phyloP scores from a whole-genome alignment of 2,113 vertebrate genomes.

The Phaetusa simplex region DNA sequence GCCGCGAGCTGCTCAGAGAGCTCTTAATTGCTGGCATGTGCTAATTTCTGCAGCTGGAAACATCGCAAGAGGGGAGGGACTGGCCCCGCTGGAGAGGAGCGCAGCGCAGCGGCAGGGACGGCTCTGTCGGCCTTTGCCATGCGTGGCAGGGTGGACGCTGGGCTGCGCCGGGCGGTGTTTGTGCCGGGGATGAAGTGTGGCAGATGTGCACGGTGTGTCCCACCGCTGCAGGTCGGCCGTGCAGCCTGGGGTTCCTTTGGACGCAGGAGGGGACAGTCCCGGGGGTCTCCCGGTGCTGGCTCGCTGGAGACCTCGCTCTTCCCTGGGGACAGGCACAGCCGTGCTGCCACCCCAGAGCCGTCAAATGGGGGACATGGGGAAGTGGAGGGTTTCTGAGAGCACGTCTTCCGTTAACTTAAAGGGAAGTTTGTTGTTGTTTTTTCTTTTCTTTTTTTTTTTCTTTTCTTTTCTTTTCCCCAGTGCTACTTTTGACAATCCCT shows the following conservation, averaged over 20 bases:
- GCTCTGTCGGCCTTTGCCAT: neutral
- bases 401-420: neutral
- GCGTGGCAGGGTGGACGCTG: neutral
- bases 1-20: neutral
- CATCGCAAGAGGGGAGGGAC: neutral
- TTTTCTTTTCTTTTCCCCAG: neutral
- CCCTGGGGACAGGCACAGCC: neutral
- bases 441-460: too few species aligned
- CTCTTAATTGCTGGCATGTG: neutral
- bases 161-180: fast-evolving
- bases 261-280: neutral
- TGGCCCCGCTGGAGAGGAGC: neutral
- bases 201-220: fast-evolving
- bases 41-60: neutral
- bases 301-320: neutral
- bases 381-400: neutral
- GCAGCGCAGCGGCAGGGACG: neutral
- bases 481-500: neutral
- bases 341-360: neutral
- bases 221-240: neutral
- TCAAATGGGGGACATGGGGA: neutral
- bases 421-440: neutral
- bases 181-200: neutral
- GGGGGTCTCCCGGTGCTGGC: neutral
- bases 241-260: fast-evolving